Evolutionary conservation across 2,888 invertebrate species (phyloP).

Genomic region (Dioctria rufipes): DNA sequence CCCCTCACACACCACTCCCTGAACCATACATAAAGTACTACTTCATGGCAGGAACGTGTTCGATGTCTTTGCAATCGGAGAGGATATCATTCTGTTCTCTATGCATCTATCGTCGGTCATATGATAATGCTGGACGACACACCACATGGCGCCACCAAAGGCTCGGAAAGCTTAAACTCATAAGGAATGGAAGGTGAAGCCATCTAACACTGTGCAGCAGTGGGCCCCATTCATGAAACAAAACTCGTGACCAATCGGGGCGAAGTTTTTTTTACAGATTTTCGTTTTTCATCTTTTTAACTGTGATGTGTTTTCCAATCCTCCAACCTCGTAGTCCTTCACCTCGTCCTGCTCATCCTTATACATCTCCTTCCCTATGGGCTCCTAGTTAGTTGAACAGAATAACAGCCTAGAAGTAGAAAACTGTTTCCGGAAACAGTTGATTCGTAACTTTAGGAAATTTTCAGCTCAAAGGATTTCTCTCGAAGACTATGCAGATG

Average conservation of each 20-base stretch:
- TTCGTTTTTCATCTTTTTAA: slow-evolving; percentile 36
- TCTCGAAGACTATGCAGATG: no score
- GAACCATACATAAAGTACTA: no score
- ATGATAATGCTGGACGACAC: slow-evolving; percentile 25
- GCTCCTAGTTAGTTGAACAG: neutral
- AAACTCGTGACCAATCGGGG: slow-evolving; percentile 35
- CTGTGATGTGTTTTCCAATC: neutral
- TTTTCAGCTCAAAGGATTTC: neutral
- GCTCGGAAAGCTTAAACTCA: slow-evolving; percentile 2
- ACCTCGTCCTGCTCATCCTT: no score
- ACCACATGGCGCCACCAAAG: slow-evolving; percentile 31
- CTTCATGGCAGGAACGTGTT: slow-evolving; percentile 33
- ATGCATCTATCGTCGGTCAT: slow-evolving; percentile 26
- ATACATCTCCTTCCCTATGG: slow-evolving; percentile 17
- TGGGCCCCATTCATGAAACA: neutral
- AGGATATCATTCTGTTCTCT: slow-evolving; percentile 22
- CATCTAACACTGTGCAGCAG: neutral
- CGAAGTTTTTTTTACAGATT: slow-evolving; percentile 18
- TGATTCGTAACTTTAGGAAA: slow-evolving; percentile 31
- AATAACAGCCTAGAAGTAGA: neutral
- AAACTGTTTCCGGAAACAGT: slow-evolving; percentile 32
- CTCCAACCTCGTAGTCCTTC: no score
- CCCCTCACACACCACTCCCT: no score
- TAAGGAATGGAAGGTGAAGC: slow-evolving; percentile 25
- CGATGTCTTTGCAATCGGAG: slow-evolving; percentile 35